phyloP scores from a whole-genome alignment of 92 coral and sea anemone species.

The Palythoa heliodiscus region DNA sequence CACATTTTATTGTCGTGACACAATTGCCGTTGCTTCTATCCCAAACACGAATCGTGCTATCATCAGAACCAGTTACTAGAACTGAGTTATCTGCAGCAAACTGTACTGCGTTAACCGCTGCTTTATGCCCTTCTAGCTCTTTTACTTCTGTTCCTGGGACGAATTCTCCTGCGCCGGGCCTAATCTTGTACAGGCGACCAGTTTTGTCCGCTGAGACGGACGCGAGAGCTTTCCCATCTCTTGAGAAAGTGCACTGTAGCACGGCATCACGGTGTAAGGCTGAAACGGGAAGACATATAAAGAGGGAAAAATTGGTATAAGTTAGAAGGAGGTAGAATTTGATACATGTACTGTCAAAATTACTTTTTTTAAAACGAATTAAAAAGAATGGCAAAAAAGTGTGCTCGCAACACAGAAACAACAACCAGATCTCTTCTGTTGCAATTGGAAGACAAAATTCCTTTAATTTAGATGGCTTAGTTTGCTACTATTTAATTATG shows the following conservation, averaged over 20 bases:
- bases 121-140: slow-evolving; percentile 59
- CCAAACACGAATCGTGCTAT: slow-evolving; percentile 85
- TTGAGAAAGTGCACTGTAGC: slow-evolving; percentile 77
- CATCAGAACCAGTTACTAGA: slow-evolving; percentile 85
- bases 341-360: too few species aligned
- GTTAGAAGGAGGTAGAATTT: neutral
- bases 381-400: too few species aligned
- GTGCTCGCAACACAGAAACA: too few species aligned
- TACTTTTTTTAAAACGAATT: too few species aligned
- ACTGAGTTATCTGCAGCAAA: slow-evolving; percentile 67
- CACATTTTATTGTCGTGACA: slow-evolving; percentile 32
- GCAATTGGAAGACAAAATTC: too few species aligned
- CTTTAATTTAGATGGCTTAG: too few species aligned
- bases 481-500: too few species aligned
- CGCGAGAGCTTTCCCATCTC: slow-evolving; percentile 82
- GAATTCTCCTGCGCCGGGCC: slow-evolving; percentile 91
- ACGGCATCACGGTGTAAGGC: slow-evolving; percentile 88
- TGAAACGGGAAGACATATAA: slow-evolving; percentile 28
- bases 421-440: too few species aligned
- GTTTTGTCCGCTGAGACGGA: slow-evolving; percentile 85
- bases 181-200: slow-evolving; percentile 76
- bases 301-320: neutral
- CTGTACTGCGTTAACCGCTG: slow-evolving; percentile 74
- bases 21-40: slow-evolving; percentile 63
- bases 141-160: slow-evolving; percentile 82